Base-by-base conservation (phyloP, 1,140 invertebrate genomes). In the Doryteuthis pealeii region DNA sequence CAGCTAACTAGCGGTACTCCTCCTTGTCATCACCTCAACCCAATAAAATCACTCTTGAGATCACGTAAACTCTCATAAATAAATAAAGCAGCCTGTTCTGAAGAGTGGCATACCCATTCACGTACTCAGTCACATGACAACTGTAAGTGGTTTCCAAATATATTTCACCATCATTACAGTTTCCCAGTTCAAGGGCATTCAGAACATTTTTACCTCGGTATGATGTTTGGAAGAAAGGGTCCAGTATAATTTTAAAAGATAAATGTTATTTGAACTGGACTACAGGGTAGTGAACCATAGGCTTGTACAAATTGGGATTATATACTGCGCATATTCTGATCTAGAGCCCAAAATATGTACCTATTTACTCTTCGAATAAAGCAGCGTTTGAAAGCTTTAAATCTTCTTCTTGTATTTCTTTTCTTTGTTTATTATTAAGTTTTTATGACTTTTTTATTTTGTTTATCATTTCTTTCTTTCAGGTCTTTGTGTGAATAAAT, bases 311-410 rank as follows among this genome's bases (percentile, higher is more conserved):
- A 62, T 62, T 62, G 58, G 28, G 58, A 62, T 26, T 62, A 62
- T 62, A 62, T 62, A 62, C 58, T 62, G 58, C 58, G 58, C 58
- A 62, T 62, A 62, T 62, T 62, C 58, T 62, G 58, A 62, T 62
- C 58, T 62, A 62, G 58, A 62, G 58, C 22, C 58, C 28, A 62
- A 62, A 62, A 26, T 26, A 62, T 62, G 58, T 62, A 62, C 58
- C 58, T 62, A 62, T 62, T 62, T 62, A 62, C 58, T 62, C 58
- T 62, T 62, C 22, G 15, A 62, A 62, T 62, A 62, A 62, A 62
- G 58, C 58, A 62, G 58, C 58, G 58, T 62, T 62, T 62, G 58
- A 62, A 62, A 62, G 58, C 58, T 62, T 62, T 40, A 40, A 40
- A 40, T 40, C 35, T 40, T 40, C 4, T 40, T 40, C n/a, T 40